A percentile compares a stretch with the other conserved stretches of the same genome.
These are phyloP conservation scores for honey bee (Apis mellifera) DNA, from an alignment of 1,140 invertebrate species.

Conservation along the genomic window Amel_HAv3.1 CM009937.2:11736001-11736500, in stretches of 20 bases:
- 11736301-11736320: conserved; percentile 30
- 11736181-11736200: conserved; percentile 20
- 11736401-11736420: conserved; percentile 63
- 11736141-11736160: neutral
- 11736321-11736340: conserved; percentile 50
- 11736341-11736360: conserved; percentile 71
- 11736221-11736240: conserved; percentile 31
- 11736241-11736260: conserved; percentile 37
- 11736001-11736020: conserved; percentile 78
- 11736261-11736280: conserved; percentile 58
- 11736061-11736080: conserved; percentile 6
- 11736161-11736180: conserved; percentile 15
- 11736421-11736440: conserved; percentile 61
- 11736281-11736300: conserved; percentile 29
- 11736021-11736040: conserved; percentile 76
- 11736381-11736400: conserved; percentile 69
- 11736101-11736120: neutral
- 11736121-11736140: conserved; percentile 5
- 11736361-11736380: conserved; percentile 69
- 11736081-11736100: conserved; percentile 52
- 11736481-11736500: neutral
- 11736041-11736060: conserved; percentile 76
- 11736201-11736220: conserved; percentile 31
- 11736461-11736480: conserved; percentile 42
- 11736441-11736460: conserved; percentile 62